These are phyloP conservation scores for Bombus waltoni DNA, from an alignment of 1,140 invertebrate genomes.

Conservation along the genomic window DNA sequence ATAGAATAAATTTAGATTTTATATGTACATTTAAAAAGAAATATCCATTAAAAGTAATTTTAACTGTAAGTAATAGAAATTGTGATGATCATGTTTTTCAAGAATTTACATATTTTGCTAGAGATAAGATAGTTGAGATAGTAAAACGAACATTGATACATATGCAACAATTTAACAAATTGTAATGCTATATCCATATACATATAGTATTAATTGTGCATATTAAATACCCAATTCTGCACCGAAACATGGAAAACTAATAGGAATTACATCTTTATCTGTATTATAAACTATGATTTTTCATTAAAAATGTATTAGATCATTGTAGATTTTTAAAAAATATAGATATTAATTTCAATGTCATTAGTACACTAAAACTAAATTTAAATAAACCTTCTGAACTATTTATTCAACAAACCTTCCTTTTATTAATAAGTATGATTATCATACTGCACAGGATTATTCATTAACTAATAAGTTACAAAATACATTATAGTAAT, in stretches of 20 bases:
- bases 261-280: background rate
- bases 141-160: constrained; percentile 68
- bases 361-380: background rate
- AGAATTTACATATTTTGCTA: constrained; percentile 54
- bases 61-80: constrained; percentile 58
- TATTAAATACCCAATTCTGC: background rate
- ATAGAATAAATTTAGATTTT: constrained; percentile 62
- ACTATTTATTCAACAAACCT: background rate
- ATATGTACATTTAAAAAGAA: constrained; percentile 64
- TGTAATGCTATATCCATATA: constrained; percentile 8
- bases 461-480: background rate
- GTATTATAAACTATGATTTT: background rate
- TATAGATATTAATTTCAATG: background rate
- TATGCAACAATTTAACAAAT: constrained; percentile 70
- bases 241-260: background rate
- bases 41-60: constrained; percentile 42
- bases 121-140: constrained; percentile 56
- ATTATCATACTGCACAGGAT: background rate
- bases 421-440: background rate
- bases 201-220: background rate
- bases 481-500: background rate
- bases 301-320: background rate
- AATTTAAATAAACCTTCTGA: background rate
- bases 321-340: background rate
- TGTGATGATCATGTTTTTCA: constrained; percentile 48